Percentiles rank a stretch among this genome's conserved stretches.
Conservation (phyloP, 2,113 vertebrate species). For the Dolichallabes microphthalmus region DNA sequence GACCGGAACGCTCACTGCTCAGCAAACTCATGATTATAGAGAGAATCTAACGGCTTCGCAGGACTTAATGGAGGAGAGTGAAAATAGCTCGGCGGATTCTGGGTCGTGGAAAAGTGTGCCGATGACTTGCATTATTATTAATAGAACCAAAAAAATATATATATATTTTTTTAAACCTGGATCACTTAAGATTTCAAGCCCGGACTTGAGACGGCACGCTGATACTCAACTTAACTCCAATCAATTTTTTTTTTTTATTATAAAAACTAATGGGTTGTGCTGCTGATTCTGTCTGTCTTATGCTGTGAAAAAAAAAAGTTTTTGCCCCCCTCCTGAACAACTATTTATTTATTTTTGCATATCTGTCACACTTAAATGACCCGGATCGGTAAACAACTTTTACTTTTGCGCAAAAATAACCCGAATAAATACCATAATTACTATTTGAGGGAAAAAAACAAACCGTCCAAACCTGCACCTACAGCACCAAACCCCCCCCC, state of each 20-base stretch:
- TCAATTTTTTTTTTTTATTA: not conserved
- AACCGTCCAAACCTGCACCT: too few relatives aligned
- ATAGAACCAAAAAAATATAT: not conserved
- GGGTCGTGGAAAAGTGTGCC: constrained; percentile 20
- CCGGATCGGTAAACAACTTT: too few relatives aligned
- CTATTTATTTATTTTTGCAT: too few relatives aligned
- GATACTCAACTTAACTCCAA: not conserved
- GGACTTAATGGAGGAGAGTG: constrained; percentile 15
- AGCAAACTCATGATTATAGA: constrained; percentile 20
- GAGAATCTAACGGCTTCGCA: not conserved
- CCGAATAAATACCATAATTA: too few relatives aligned
- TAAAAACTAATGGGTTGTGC: too few relatives aligned
- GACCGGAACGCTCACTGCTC: not conserved
- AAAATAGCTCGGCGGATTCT: constrained; percentile 27
- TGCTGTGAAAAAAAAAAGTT: too few relatives aligned
- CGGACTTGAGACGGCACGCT: too few relatives aligned
- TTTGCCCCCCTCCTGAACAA: too few relatives aligned
- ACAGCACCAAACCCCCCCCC: too few relatives aligned
- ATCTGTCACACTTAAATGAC: too few relatives aligned
- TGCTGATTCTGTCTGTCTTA: not conserved
- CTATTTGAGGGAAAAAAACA: too few relatives aligned
- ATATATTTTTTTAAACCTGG: not conserved
- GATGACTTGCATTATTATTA: constrained; percentile 34
- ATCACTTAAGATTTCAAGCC: constrained; percentile 12
- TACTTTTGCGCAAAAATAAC: too few relatives aligned